A percentile compares a stretch with the other conserved stretches of the same genome.
These are phyloP conservation scores for Ormyrus thymus DNA, from an alignment of 2,888 invertebrate species.

Conservation along the genomic window DNA sequence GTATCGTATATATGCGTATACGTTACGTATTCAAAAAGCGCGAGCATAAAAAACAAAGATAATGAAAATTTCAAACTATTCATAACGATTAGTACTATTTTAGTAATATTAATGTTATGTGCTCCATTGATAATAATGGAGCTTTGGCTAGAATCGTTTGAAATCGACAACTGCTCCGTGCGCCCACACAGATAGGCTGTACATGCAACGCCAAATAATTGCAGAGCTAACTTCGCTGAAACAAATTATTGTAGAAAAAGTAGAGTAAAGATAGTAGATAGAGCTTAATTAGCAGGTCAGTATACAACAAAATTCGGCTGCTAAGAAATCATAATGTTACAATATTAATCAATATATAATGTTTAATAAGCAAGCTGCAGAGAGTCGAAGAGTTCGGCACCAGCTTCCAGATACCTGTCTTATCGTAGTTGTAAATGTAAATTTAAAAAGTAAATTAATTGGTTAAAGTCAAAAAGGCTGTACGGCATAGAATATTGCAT, in stretches of 20 bases:
- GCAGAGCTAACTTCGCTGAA: constrained; percentile 72
- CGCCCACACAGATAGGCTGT: constrained; percentile 71
- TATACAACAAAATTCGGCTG: constrained; percentile 52
- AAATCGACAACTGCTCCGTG: constrained; percentile 73
- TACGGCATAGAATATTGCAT: constrained; percentile 44
- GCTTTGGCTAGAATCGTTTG: constrained; percentile 49
- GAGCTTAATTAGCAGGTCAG: constrained; percentile 63
- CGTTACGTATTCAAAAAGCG: not conserved
- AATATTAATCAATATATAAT: constrained; percentile 53
- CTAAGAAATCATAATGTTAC: constrained; percentile 60
- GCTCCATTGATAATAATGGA: constrained; percentile 16
- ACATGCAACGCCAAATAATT: constrained; percentile 74
- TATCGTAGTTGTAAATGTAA: constrained; percentile 59
- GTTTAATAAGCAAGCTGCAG: constrained; percentile 69
- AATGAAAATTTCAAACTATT: constrained; percentile 4
- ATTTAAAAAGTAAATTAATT: constrained; percentile 52
- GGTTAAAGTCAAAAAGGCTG: constrained; percentile 54
- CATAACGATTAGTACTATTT: constrained; percentile 18
- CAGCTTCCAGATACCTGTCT: constrained; percentile 72
- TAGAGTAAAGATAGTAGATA: constrained; percentile 56
- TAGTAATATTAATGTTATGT: constrained; percentile 41
- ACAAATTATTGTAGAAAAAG: constrained; percentile 67
- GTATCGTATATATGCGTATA: not conserved
- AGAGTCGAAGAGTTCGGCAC: constrained; percentile 66
- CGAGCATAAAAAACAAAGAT: not conserved